Evolutionary conservation across 2,113 vertebrate genomes (phyloP).

Genomic region (Dunckerocampus dactyliophorus): DNA sequence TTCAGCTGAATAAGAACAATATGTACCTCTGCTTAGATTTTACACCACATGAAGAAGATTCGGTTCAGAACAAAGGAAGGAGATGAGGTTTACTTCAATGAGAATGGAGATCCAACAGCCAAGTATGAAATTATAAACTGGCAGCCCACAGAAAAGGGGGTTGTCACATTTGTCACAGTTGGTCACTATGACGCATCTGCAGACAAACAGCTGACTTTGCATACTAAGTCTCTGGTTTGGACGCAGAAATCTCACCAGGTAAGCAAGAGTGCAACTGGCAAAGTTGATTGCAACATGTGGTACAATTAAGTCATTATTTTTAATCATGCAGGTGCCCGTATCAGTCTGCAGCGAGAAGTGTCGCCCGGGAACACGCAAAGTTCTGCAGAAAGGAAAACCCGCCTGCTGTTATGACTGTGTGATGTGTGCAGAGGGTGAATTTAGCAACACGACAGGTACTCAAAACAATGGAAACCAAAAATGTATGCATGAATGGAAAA

Average conservation of each 20-base stretch:
- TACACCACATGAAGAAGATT: conserved; percentile 51
- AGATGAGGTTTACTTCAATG: conserved; percentile 66
- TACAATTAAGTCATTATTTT: neutral
- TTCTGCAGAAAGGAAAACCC: conserved; percentile 68
- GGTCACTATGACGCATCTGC: conserved; percentile 64
- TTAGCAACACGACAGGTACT: conserved; percentile 62
- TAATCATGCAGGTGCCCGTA: conserved; percentile 51
- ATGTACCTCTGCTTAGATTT: conserved; percentile 38
- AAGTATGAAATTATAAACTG: conserved; percentile 74
- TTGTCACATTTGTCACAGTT: conserved; percentile 61
- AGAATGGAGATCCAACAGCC: conserved; percentile 64
- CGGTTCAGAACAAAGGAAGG: conserved; percentile 67
- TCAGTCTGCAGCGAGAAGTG: conserved; percentile 69
- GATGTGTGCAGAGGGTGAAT: conserved; percentile 67
- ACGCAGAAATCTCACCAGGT: conserved; percentile 49
- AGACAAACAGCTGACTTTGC: conserved; percentile 47
- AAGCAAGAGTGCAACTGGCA: neutral
- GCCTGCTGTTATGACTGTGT: conserved; percentile 72
- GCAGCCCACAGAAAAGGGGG: conserved; percentile 47
- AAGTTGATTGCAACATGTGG: neutral
- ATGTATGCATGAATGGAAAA: neutral
- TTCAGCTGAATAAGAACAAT: neutral
- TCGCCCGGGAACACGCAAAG: conserved; percentile 62
- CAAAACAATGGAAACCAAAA: neutral
- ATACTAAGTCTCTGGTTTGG: conserved; percentile 57